Evolutionary conservation across 2,888 invertebrate genomes (phyloP).

Genomic region (Drosophila anomalipes): DNA sequence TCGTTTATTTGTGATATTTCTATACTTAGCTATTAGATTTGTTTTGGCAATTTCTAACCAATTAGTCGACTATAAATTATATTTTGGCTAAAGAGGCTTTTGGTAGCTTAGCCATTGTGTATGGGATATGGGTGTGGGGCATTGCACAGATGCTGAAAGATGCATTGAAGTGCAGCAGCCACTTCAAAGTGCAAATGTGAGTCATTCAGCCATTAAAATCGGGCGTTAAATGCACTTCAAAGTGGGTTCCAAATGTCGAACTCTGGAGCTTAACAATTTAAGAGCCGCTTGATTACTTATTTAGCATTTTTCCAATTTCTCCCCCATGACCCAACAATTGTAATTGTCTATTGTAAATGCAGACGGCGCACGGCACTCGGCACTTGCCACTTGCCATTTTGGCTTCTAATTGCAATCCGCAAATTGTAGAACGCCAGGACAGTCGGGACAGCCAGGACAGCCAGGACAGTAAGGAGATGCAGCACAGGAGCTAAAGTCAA

Average conservation of each 20-base stretch:
- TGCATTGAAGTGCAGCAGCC: constrained; percentile 64
- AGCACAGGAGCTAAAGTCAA: constrained; percentile 33
- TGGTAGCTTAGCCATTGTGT: not conserved
- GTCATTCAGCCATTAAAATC: constrained; percentile 47
- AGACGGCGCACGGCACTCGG: constrained; percentile 31
- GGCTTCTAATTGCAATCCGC: constrained; percentile 71
- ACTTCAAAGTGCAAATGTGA: constrained; percentile 79
- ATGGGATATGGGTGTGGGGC: not conserved
- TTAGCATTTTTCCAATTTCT: constrained; percentile 81
- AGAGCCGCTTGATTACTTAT: constrained; percentile 77
- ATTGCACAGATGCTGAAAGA: constrained; percentile 10
- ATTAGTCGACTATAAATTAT: constrained; percentile 13
- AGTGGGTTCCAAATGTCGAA: constrained; percentile 34
- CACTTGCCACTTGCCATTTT: constrained; percentile 45
- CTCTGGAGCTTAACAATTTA: constrained; percentile 23
- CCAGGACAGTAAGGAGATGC: not conserved
- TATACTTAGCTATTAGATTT: not conserved
- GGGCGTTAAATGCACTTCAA: constrained; percentile 51
- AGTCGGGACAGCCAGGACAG: not conserved
- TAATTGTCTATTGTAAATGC: constrained; percentile 62
- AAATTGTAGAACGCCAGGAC: constrained; percentile 41
- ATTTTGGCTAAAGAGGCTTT: not conserved
- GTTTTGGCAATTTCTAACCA: constrained; percentile 1
- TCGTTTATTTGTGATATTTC: not conserved
- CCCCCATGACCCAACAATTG: constrained; percentile 57